Conservation (phyloP, 1,140 invertebrate species). For the Chironomus tepperi region DNA sequence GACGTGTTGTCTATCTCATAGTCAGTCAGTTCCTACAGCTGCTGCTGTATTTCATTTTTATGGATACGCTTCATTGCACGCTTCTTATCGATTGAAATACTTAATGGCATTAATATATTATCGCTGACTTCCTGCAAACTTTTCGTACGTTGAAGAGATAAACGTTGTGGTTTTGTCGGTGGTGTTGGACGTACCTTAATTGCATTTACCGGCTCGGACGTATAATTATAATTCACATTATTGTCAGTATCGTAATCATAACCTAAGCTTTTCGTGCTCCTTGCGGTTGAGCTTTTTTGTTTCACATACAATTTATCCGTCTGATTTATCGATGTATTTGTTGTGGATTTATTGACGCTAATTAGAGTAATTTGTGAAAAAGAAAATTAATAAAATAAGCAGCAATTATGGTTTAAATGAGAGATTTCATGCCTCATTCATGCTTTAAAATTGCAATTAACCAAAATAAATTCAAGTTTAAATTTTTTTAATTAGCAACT, state of each 20-base stretch:
- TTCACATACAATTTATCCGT: constrained; percentile 28
- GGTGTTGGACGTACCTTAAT: constrained; percentile 56
- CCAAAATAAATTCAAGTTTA: no score
- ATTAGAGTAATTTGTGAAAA: no score
- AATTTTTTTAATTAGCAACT: no score
- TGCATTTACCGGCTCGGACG: constrained; percentile 45
- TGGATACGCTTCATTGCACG: constrained; percentile 37
- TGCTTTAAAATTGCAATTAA: no score
- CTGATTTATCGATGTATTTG: neutral
- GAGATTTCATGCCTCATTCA: neutral
- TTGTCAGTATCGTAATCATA: constrained; percentile 44
- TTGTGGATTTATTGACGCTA: neutral
- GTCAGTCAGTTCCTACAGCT: no score
- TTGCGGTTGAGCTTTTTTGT: constrained; percentile 35
- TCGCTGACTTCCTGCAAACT: constrained; percentile 65
- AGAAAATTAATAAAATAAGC: neutral
- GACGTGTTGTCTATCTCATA: no score
- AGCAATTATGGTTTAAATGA: neutral
- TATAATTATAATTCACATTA: constrained; percentile 41
- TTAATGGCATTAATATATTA: constrained; percentile 28
- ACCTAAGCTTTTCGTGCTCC: constrained; percentile 55
- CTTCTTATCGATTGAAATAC: constrained; percentile 32
- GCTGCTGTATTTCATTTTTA: constrained; percentile 29
- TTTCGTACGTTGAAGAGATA: constrained; percentile 70
- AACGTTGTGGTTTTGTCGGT: constrained; percentile 70